Base-by-base conservation (phyloP, 2,113 vertebrate genomes). In the Ellobius talpinus region DNA sequence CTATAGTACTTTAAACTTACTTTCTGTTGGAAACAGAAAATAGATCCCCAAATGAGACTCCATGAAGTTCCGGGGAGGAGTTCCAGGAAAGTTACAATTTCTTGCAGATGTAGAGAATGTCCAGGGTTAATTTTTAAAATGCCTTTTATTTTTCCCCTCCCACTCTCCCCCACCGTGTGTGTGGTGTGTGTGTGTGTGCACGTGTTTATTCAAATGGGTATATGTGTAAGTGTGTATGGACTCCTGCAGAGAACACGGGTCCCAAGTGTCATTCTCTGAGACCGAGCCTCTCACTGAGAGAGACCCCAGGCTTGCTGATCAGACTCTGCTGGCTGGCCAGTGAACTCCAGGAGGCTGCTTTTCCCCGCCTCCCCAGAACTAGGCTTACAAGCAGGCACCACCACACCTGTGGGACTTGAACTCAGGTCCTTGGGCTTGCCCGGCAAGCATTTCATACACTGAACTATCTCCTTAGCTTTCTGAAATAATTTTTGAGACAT, bases 61-160 rank as follows among this genome's bases (percentile, higher is more conserved):
- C 5, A 89, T 23, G 55, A 13, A 74, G 58, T 87, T 39, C 78
- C 61, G 52, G 4, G 36, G 23, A 50, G 7, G 13, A 36, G 6
- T 63, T 96, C 63, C 79, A 63, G 36, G 31, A 47, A 92, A 88
- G 50, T 81, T 95, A 73, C 29, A 88, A 42, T 88, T 76, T 52
- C 61, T 77, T 1, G 1, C 21, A 58, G 19, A 29, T 86, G n/a
- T 63, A 63, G 7, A 85, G 10, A 95, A 87, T 79, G 90, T 36
- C 2, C 33, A 65, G 42, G 2, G 66, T 85, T 36, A 21, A 66
- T 85, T 45, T 58, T 31, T 12, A 10, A 65, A 85, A 31, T 66
- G 39, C 8, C 29, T 33, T 42, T 47, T 47, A 14, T 11, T 23
- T 86, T 13, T 4, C 42, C 23, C 42, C 7, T 85, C 58, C 6